Evolutionary conservation across 2,888 invertebrate genomes (phyloP), one percentile per base, ranked within the genome.

Genomic region (Oligia latruncula): DNA sequence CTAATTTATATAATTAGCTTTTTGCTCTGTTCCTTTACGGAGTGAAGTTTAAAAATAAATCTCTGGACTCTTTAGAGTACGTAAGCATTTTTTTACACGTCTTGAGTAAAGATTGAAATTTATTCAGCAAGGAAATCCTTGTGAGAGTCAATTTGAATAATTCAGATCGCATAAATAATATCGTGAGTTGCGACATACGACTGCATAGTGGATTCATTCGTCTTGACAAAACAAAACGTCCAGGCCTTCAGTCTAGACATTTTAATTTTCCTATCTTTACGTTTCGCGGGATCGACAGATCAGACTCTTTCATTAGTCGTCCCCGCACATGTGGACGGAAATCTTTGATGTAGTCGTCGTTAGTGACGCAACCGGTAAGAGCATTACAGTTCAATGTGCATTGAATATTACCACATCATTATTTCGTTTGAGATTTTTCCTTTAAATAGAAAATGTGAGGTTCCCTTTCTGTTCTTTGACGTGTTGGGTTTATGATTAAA

Each of bases 191-290:
- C 86, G 86, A 91, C 89, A 90, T 89, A 90, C 89, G 89, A 82
- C 86, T 80, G 85, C 81, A 81, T 80, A 80, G 82, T 64, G 86
- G 84, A 82, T 79, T 84, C 87, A 90, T 89, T 90, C 75, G 90
- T 92, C 93, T 92, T 90, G 90, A 91, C 90, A 92, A 93, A 95
- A 95, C 94, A 95, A 94, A 95, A 95, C 82, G 84, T 82, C 92
- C 88, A 93, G 90, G 92, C 91, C 90, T 89, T 71, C 90, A 92
- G 96, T 96, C 96, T 96, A 97, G 96, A 97, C 96, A 93, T 96
- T 96, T 96, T 96, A 96, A 96, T 96, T 96, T 96, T 96, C 96
- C 95, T 96, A 96, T 96, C 95, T 93, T 91, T 92, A 91, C 92
- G 93, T 93, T 93, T 93, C 91, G 91, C 91, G 93, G 90, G 92